Evolutionary conservation across 2,797 vertebrate genomes (phyloP).

Genomic region (Aphelocoma californica): DNA sequence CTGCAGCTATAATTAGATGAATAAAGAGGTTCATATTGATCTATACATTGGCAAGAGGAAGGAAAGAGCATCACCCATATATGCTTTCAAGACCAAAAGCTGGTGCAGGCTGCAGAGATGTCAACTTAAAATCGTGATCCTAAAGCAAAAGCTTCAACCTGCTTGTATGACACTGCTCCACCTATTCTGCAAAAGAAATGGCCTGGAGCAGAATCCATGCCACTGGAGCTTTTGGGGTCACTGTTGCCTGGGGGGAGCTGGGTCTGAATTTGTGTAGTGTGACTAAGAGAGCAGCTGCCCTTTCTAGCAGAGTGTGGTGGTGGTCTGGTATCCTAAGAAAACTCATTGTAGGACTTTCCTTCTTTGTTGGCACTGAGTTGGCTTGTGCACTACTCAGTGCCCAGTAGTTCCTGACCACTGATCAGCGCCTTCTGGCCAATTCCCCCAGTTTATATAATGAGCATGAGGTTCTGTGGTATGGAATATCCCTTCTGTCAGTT

Average conservation of each 20-base stretch:
- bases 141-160: not conserved
- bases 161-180: not conserved
- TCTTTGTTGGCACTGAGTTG: not conserved
- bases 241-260: not conserved
- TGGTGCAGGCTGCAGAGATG: not conserved
- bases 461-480: not conserved
- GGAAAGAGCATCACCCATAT: not conserved
- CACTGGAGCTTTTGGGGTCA: not conserved
- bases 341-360: not conserved
- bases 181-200: not conserved
- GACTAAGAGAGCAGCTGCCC: not conserved
- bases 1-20: conserved; percentile 46
- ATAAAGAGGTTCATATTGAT: conserved; percentile 55
- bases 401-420: no score
- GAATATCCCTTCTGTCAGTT: not conserved
- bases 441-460: not conserved
- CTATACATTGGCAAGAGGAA: not conserved
- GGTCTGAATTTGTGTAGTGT: not conserved
- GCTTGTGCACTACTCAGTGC: not conserved
- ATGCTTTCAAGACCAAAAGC: not conserved
- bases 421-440: no score
- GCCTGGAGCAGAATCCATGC: not conserved
- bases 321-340: not conserved
- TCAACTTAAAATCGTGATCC: not conserved
- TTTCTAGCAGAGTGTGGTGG: not conserved